These are phyloP conservation scores for Benitochromis conjunctus DNA, from an alignment of 2,113 vertebrate genomes.

Conservation along the genomic window DNA sequence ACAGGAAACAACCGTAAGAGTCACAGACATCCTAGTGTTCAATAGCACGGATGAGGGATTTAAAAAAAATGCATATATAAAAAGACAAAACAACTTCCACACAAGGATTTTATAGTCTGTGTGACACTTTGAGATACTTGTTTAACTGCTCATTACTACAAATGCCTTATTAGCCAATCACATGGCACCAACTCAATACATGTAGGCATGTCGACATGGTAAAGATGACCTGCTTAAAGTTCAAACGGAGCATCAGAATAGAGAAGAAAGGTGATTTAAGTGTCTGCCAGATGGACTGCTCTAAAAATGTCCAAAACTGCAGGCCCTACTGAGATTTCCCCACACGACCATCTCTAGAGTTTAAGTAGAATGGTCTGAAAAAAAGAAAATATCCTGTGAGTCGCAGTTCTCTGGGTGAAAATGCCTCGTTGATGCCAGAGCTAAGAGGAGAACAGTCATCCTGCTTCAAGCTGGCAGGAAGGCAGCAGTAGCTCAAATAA, in stretches of 20 bases:
- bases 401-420: background rate
- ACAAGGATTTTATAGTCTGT: background rate
- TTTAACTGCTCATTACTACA: background rate
- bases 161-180: background rate
- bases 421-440: background rate
- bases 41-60: background rate
- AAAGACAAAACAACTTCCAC: background rate
- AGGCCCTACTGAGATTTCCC: background rate
- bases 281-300: background rate
- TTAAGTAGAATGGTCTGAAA: background rate
- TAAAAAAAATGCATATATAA: background rate
- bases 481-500: background rate
- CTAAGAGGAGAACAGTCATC: fast-evolving
- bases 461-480: background rate
- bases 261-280: background rate
- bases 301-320: background rate
- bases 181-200: background rate
- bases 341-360: background rate
- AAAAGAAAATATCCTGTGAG: background rate
- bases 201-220: background rate
- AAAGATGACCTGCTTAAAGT: background rate
- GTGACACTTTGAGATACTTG: background rate
- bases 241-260: background rate
- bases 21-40: background rate
- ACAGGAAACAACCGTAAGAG: background rate